Evolutionary conservation across 2,797 vertebrate species (phyloP), one percentile per base, ranked within the genome.

Genomic region (Siniperca scherzeri): DNA sequence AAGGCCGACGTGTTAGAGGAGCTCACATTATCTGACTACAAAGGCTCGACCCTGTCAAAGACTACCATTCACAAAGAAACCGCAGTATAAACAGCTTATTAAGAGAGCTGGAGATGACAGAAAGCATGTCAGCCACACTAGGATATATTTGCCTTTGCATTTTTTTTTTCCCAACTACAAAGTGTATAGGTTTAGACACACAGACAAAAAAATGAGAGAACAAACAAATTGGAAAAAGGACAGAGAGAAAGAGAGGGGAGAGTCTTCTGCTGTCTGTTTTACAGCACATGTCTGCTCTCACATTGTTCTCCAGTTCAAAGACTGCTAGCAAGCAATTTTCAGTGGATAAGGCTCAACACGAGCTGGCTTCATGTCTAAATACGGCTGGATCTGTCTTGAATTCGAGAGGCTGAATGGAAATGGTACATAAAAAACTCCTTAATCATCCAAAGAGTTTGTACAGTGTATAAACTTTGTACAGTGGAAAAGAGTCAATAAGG

Each of bases 41-140:
- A 91, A 92, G 86, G 62, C 82, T 42, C 42, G 8, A 71, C 80
- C 72, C 44, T 48, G 78, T 88, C 83, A 86, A 53, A 82, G 74
- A 79, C 38, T n/a, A n/a, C 14, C 38, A 8, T 52, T 12, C 55
- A 65, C 69, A 82, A 79, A 88, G 80, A 80, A 74, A 46, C 42
- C 36, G 71, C 68, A 30, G 78, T 12, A 82, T 38, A 88, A 92
- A 88, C 89, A 87, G 75, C 77, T 87, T 78, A 87, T 86, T 90
- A 89, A 78, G 65, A 30, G 57, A 59, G 77, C 50, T 70, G 60
- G 60, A 77, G 75, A 85, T 70, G 86, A 83, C 56, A 67, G 74
- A 53, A 81, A 79, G 73, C 52, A 76, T 66, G 65, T 83, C 77
- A 81, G 55, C 56, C 64, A 65, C 25, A 4, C 38, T 10, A 2